Evolutionary conservation across 2,888 invertebrate genomes (phyloP), one percentile per base, ranked within the genome.

Genomic region (Drosophila mimica): DNA sequence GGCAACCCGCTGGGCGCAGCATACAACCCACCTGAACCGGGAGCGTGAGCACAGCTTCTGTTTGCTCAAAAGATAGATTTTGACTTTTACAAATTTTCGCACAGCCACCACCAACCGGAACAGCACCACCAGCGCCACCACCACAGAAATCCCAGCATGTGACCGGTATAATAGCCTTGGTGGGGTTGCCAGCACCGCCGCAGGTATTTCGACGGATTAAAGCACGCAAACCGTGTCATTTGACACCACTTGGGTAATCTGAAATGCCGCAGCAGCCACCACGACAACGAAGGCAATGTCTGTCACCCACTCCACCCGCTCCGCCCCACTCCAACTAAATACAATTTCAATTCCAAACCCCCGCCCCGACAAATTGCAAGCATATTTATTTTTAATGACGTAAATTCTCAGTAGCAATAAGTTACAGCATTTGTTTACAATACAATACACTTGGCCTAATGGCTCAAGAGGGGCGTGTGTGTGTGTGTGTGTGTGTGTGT

Each of bases 191-290:
- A 70, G 43, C 67, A 69, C 69, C 57, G 88, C 88, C 91, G 88
- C 88, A 90, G 91, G 88, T 88, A 88, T 90, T 88, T 89, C 81
- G 73, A 88, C 75, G 88, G 89, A 88, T 88, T 90, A 89, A 84
- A 79, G 81, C 82, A 90, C 85, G 88, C 83, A 81, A 91, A 88
- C 91, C 90, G 82, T 91, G 91, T 91, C 91, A 91, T 91, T 91
- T 91, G 91, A 91, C 91, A 91, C 92, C 90, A 81, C 89, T 89
- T 87, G 83, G 84, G 88, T 81, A 86, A 88, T 90, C 90, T 76
- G 88, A 89, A 90, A 90, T 89, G 90, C 82, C 83, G 68, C 81
- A 85, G 84, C 82, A 85, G 79, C 82, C 79, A 67, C 66, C 69
- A 62, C 60, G 81, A 72, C 74, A 54, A 52, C 82, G 80, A 60